Evolutionary conservation across 2,888 invertebrate genomes (phyloP).

Genomic region (Eilema griseolum): DNA sequence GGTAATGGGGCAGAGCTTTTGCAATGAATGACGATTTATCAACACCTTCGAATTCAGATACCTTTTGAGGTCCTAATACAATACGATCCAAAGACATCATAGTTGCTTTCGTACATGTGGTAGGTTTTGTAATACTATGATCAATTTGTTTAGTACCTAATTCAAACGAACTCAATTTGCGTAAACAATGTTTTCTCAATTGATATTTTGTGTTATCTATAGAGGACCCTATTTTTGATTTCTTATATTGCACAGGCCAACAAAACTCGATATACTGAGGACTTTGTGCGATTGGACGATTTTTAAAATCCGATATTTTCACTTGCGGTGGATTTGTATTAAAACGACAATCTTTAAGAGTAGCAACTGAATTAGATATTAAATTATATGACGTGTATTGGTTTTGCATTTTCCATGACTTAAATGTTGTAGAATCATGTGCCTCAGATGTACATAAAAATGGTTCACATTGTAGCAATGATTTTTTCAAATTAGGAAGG

Average conservation of each 20-base stretch:
- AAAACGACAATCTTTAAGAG: neutral
- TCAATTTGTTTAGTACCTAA: neutral
- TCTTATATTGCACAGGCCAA: neutral
- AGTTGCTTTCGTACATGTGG: conserved; percentile 1
- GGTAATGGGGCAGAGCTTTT: neutral
- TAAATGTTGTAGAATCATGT: neutral
- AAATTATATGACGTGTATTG: neutral
- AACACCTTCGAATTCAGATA: neutral
- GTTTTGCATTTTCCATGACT: neutral
- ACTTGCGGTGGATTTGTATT: conserved; percentile 6
- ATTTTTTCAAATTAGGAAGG: neutral
- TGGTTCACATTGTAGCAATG: neutral
- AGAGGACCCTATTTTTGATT: neutral
- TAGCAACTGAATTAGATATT: conserved; percentile 3
- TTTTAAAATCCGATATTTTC: neutral
- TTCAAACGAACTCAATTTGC: neutral
- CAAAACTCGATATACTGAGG: neutral
- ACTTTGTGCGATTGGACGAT: neutral
- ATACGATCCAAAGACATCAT: conserved; percentile 5
- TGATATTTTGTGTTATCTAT: conserved; percentile 5
- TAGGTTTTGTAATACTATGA: neutral
- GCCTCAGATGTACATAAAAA: neutral
- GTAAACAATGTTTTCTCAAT: conserved; percentile 10
- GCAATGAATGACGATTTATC: neutral
- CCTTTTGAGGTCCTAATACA: neutral